Evolutionary conservation across 2,113 vertebrate genomes (phyloP), one percentile per base, ranked within the genome.

Genomic region (Dinomys branickii): DNA sequence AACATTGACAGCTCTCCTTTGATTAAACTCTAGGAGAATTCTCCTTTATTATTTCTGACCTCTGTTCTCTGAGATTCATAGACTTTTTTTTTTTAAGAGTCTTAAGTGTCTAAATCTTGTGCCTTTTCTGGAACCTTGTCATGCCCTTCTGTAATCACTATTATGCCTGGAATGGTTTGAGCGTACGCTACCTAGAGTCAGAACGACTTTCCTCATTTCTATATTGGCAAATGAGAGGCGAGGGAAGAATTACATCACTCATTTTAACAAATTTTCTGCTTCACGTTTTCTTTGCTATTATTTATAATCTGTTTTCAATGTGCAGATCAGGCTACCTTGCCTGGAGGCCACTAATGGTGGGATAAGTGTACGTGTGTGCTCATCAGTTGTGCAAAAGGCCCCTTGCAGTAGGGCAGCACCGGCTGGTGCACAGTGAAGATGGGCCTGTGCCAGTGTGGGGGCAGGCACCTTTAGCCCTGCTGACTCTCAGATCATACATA

Each of bases 1-100:
- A 96, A 97, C 97, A 97, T 94, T 97, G 97, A 97, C 95, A 96
- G 94, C 96, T 94, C 84, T 95, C 94, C 95, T 91, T 95, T 92
- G 92, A 92, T 94, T 96, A 96, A 94, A 96, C 91, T 97, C 94
- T 85, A 92, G 95, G 94, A 88, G 90, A 97, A 95, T 93, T 94
- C 69, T 41, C 41, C 41, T 69, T 69, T 92, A 90, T 97, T 96
- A 94, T 96, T 97, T 97, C 91, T 97, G 90, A 97, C 84, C 92
- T 97, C 87, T 56, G 24, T 94, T 94, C 69, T 96, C 73, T 80
- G 88, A 96, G 89, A 90, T 84, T 96, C n/a, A 65, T 58, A 38
- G 92, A 44, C 83, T 56, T 61, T 83, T 84, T 75, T 94, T 95
- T 93, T 83, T 90, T 78, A 87, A 56, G 94, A 81, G 63, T 73